Evolutionary conservation across 2,888 invertebrate genomes (phyloP).

Genomic region (Nemotelus pantherinus): DNA sequence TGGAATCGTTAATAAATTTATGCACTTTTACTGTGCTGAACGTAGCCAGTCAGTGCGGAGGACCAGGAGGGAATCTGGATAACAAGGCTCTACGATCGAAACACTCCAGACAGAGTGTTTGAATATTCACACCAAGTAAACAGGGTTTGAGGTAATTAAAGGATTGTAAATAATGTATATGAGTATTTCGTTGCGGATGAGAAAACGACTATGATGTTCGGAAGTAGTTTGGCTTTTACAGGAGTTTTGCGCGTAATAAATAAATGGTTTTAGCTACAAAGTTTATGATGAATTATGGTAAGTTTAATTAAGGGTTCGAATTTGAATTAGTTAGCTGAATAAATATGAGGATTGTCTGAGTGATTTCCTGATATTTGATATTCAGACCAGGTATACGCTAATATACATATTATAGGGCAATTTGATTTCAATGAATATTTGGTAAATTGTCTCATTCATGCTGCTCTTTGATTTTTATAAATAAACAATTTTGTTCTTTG

Average conservation of each 20-base stretch:
- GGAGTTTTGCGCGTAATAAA: neutral
- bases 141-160: constrained; percentile 22
- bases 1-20: constrained; percentile 44
- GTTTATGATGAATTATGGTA: constrained; percentile 8
- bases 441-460: no score
- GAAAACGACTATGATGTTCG: neutral
- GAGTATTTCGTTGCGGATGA: neutral
- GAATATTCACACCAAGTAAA: constrained; percentile 34
- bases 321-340: no score
- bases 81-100: no score
- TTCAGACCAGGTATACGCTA: no score
- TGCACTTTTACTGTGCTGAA: constrained; percentile 19
- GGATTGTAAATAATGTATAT: constrained; percentile 5
- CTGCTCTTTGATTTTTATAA: no score
- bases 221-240: neutral
- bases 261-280: neutral
- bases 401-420: no score
- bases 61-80: no score
- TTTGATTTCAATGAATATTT: no score
- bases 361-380: no score
- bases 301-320: neutral
- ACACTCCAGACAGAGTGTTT: constrained; percentile 17
- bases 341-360: no score
- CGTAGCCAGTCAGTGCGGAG: neutral
- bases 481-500: no score